phyloP scores from a whole-genome alignment of 2,888 invertebrate genomes.

The Odontocerum albicorne region DNA sequence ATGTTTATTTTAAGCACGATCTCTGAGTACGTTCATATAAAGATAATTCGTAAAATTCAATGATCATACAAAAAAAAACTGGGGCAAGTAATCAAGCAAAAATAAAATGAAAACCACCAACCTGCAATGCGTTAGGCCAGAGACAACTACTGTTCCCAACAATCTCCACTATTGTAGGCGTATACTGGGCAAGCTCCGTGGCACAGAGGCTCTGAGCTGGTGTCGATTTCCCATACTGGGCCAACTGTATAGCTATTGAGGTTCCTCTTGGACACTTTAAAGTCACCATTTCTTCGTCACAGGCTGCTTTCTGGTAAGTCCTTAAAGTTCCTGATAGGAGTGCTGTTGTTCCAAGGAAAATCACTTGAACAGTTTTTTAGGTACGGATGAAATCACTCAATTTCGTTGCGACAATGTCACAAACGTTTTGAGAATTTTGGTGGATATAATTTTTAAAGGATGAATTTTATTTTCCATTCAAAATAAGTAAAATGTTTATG shows the following conservation, averaged over 20 bases:
- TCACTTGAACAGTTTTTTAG: neutral
- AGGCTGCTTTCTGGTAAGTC: conserved; percentile 89
- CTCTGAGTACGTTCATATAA: too few species aligned
- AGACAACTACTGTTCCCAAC: conserved; percentile 70
- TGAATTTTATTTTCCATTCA: too few species aligned
- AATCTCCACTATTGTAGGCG: conserved; percentile 54
- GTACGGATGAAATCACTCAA: neutral
- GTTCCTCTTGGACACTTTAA: conserved; percentile 90
- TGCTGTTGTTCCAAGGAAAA: conserved; percentile 58
- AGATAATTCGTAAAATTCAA: too few species aligned
- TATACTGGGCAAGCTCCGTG: conserved; percentile 55
- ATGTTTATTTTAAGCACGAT: too few species aligned
- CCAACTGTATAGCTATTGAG: conserved; percentile 86
- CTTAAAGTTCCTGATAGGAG: conserved; percentile 87
- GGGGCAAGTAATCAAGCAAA: too few species aligned
- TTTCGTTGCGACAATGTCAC: neutral
- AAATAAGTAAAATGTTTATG: too few species aligned
- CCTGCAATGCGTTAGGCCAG: conserved; percentile 79
- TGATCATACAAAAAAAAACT: too few species aligned
- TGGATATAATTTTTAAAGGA: too few species aligned
- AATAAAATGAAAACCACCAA: conserved; percentile 47
- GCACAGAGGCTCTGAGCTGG: conserved; percentile 54
- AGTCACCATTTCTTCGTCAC: conserved; percentile 86
- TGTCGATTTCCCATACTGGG: conserved; percentile 80
- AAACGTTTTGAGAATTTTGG: too few species aligned